phyloP scores from a whole-genome alignment of 2,888 invertebrate species.

The Yponomeuta evonymella region DNA sequence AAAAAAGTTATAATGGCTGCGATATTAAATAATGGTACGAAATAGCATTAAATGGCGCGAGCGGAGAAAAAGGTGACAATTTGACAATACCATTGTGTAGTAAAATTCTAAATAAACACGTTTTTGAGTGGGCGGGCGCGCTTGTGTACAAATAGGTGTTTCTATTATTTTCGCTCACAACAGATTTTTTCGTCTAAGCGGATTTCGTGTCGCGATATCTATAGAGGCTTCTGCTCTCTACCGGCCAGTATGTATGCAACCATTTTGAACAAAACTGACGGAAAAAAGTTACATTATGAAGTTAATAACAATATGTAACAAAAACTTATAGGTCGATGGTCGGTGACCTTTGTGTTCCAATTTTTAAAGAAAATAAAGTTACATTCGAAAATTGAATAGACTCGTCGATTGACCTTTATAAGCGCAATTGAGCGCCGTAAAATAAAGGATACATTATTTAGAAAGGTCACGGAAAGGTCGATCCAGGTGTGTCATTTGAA shows the following conservation, averaged over 20 bases:
- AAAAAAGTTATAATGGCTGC: constrained; percentile 35
- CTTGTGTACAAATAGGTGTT: constrained; percentile 72
- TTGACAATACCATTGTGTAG: constrained; percentile 56
- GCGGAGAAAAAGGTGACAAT: constrained; percentile 62
- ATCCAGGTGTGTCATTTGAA: constrained; percentile 3
- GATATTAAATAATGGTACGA: constrained; percentile 40
- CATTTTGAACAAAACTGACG: background rate
- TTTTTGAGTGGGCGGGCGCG: constrained; percentile 72
- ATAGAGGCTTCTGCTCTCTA: background rate
- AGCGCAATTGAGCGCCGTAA: constrained; percentile 19
- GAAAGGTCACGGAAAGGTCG: constrained; percentile 23
- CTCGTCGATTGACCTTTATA: constrained; percentile 12
- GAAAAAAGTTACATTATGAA: background rate
- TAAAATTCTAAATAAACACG: constrained; percentile 72
- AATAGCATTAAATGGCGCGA: constrained; percentile 74
- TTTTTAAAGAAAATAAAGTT: background rate
- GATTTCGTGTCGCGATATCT: background rate
- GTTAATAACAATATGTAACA: no score
- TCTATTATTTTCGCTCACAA: constrained; percentile 30
- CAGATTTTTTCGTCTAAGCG: background rate
- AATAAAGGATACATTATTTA: constrained; percentile 24
- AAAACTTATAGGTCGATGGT: no score
- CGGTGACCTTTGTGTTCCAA: background rate
- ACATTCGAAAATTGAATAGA: constrained; percentile 3
- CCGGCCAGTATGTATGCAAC: background rate